phyloP scores from a whole-genome alignment of 2,888 invertebrate genomes.

The Noctuana brunneofusca region DNA sequence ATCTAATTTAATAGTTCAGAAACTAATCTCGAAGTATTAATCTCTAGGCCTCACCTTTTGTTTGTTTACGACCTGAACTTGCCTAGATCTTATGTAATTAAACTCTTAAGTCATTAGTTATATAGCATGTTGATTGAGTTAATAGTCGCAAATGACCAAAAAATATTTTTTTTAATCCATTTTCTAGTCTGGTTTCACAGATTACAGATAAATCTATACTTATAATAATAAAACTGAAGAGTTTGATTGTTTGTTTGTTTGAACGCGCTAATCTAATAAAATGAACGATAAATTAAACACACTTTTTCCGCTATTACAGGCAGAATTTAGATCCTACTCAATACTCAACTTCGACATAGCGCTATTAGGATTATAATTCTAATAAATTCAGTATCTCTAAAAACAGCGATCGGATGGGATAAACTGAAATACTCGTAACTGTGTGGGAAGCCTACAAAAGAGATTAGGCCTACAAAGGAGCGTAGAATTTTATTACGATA shows the following conservation, averaged over 20 bases:
- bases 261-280: no score
- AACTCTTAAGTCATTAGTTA: neutral
- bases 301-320: no score
- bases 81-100: neutral
- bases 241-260: no score
- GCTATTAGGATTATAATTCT: no score
- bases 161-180: no score
- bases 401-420: neutral
- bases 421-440: slow-evolving; percentile 3
- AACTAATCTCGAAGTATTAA: slow-evolving; percentile 11
- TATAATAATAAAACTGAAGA: no score
- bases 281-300: no score
- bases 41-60: neutral
- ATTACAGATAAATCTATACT: no score
- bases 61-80: neutral
- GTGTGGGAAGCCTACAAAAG: slow-evolving; percentile 7
- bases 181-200: no score
- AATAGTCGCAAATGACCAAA: no score
- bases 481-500: slow-evolving; percentile 5
- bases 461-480: neutral
- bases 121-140: neutral
- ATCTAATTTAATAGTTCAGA: slow-evolving; percentile 18
- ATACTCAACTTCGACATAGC: no score
- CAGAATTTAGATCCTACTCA: no score
- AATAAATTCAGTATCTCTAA: neutral